These are phyloP conservation scores for Amiota minor DNA, from an alignment of 2,888 invertebrate genomes.

Conservation along the genomic window DNA sequence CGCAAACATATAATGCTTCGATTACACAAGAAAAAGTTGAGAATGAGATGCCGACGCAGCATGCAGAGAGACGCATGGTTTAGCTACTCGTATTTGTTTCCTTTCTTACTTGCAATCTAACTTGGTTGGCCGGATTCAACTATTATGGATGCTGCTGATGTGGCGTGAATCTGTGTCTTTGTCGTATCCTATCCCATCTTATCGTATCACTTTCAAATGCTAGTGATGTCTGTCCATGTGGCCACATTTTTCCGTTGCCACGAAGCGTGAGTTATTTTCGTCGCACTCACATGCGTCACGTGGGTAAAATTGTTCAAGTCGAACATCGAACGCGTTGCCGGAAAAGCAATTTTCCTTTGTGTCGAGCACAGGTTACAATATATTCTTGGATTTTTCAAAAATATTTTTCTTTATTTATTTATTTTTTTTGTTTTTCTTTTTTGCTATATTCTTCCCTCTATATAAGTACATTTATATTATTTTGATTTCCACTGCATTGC, in stretches of 20 bases:
- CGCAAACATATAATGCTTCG: conserved; percentile 38
- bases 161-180: neutral
- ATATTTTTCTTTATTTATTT: conserved; percentile 26
- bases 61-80: conserved; percentile 1
- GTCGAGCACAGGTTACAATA: conserved; percentile 61
- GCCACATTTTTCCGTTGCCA: conserved; percentile 62
- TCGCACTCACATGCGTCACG: conserved; percentile 34
- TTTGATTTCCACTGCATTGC: conserved; percentile 51
- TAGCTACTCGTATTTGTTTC: neutral
- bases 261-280: conserved; percentile 63
- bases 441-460: conserved; percentile 24
- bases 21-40: conserved; percentile 10
- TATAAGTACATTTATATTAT: conserved; percentile 30
- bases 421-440: too few relatives aligned
- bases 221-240: conserved; percentile 27
- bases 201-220: conserved; percentile 14
- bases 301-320: conserved; percentile 27
- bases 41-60: neutral
- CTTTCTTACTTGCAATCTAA: neutral
- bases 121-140: conserved; percentile 2
- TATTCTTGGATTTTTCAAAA: conserved; percentile 42
- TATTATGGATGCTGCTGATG: too few relatives aligned
- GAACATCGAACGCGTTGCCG: conserved; percentile 48
- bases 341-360: conserved; percentile 68
- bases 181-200: neutral